Base-by-base conservation (phyloP, 2,888 invertebrate genomes). In the Diplazon laetatorius region DNA sequence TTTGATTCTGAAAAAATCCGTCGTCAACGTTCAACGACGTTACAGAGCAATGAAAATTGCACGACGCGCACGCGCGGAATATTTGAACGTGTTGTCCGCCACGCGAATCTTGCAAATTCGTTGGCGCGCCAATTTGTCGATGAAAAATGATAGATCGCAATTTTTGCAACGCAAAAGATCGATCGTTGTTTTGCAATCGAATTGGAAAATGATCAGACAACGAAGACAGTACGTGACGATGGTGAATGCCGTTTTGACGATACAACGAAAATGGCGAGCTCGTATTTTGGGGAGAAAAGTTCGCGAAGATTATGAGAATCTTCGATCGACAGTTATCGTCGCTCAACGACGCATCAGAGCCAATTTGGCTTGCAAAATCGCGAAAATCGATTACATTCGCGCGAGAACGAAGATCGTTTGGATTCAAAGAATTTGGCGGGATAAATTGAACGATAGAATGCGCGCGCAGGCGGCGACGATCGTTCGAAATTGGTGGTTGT, bases 201-300 rank as follows among this genome's bases (percentile, higher is more conserved):
- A 71, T 68, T 85, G 85, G 86, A 78, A 81, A 71, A 83, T 83
- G 50, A 30, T 82, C 8, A 1, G 68, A 9, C 18, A 48, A 39
- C 70, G 76, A 46, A 79, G 60, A 62, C 3, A 57, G 12, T 80
- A 75, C 18, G 66, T 68, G 2, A 22, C 16, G 8, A 59, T 76
- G 10, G 71, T 37, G 80, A 85, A 84, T 48, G 89, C 88, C 16
- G 83, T 87, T 4, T 85, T 91, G 25, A 83, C 81, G 0, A 84
- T 92, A 25, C 93, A 93, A 81, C 90, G 91, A 2, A 76, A 83
- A 10, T 89, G 91, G 79, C 91, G 92, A 84, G 91, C 92, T 0
- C 85, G 86, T 46, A 68, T 86, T 14, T 20, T 87, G 14, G 91
- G 90, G 50, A 91, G 88, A 82, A 71, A 81, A 60, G 85, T 89